Evolutionary conservation across 92 coral and sea anemone genomes (phyloP), one percentile per base, ranked within the genome.

Genomic region (Chrysogorgia sp.): DNA sequence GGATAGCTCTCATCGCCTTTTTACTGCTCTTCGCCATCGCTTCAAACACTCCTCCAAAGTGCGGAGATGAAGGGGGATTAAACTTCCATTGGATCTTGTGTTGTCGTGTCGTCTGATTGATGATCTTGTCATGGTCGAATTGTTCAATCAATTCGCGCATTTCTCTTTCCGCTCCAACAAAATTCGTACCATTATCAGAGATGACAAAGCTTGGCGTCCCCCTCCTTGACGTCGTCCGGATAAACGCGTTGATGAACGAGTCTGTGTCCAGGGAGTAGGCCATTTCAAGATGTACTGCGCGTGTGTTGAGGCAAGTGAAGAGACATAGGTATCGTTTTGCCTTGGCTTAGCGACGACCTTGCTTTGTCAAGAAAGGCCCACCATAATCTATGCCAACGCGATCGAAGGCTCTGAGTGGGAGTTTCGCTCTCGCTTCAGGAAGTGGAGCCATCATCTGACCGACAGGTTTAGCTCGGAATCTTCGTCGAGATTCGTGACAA

Each of bases 141-240:
- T 81, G 33, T 55, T 89, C 49, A 19, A 87, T 53, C 21, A 85
- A 34, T 64, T 88, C 87, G 8, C 82, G 67, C 53, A 76, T 85
- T n/a, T n/a, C n/a, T n/a, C n/a, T n/a, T n/a, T n/a, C n/a, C n/a
- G 92, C 89, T 7, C 82, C 81, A 1, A 84, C 83, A 53, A 88
- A 84, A 70, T 79, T 85, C 37, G 89, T 63, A 17, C 81, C 82
- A 47, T 80, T 80, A 47, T 85, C 63, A 1, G 53, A 41, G 0
- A 71, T 56, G n/a, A n/a, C n/a, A n/a, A n/a, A n/a, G n/a, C n/a
- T n/a, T n/a, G n/a, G n/a, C 40, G 63, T 62, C 85, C 82, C 81
- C 85, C 82, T 79, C 78, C 82, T 79, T 80, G 88, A 56, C 30
- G 64, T 60, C 74, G 60, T 77, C 35, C 76, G 55, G 71, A 47